phyloP scores from a whole-genome alignment of 1,140 invertebrate genomes.

The Vollenhovia emeryi region DNA sequence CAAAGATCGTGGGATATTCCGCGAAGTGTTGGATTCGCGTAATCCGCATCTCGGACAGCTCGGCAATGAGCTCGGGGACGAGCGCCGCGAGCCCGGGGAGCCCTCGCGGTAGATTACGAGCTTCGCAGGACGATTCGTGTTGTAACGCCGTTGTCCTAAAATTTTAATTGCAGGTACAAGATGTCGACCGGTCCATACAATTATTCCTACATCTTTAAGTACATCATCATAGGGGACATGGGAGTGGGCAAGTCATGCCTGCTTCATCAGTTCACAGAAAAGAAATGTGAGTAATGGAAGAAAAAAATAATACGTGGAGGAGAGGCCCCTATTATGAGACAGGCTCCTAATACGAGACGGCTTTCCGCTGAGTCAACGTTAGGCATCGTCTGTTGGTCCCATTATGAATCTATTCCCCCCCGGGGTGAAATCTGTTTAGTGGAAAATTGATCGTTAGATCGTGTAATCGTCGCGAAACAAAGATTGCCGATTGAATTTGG shows the following conservation, averaged over 20 bases:
- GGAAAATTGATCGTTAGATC: no score
- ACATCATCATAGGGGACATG: constrained; percentile 99
- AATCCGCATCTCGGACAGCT: constrained; percentile 2
- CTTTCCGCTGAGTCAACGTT: no score
- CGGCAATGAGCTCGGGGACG: not conserved
- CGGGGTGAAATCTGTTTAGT: no score
- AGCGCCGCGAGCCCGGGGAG: no score
- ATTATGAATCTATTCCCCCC: no score
- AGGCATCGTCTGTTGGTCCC: no score
- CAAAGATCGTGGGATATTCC: not conserved
- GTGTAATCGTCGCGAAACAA: no score
- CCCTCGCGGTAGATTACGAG: not conserved
- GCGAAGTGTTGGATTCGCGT: not conserved
- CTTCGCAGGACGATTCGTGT: no score
- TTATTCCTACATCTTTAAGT: constrained; percentile 99
- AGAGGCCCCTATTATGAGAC: no score
- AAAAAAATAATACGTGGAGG: not conserved
- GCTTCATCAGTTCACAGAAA: constrained; percentile 99
- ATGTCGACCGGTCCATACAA: constrained; percentile 98
- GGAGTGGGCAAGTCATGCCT: constrained; percentile 99
- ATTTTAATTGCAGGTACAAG: constrained; percentile 79
- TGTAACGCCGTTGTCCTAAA: constrained; percentile 33
- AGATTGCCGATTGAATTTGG: no score
- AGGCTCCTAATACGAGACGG: no score
- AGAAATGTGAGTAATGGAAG: constrained; percentile 95